These are phyloP conservation scores for Corynorhinus townsendii DNA, from an alignment of 2,113 vertebrate genomes.

Conservation along the genomic window DNA sequence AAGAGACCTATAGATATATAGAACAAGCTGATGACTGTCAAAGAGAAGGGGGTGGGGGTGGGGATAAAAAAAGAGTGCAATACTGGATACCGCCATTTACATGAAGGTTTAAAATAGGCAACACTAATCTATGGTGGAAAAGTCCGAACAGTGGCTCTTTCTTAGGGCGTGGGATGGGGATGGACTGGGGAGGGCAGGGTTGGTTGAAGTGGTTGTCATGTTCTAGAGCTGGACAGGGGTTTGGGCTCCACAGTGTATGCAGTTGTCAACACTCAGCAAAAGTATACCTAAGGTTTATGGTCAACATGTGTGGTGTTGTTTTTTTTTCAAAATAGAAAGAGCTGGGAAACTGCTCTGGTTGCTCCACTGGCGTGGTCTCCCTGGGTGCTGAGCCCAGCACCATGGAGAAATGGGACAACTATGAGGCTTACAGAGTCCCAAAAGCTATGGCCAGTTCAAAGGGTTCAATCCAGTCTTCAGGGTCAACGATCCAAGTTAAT, in stretches of 20 bases:
- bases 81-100: not conserved
- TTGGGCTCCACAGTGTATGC: not conserved
- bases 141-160: not conserved
- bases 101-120: not conserved
- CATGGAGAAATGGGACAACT: not conserved
- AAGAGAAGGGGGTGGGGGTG: not conserved
- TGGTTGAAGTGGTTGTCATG: too few species aligned
- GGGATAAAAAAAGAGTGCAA: not conserved
- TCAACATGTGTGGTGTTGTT: not conserved
- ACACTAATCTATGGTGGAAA: not conserved
- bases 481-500: constrained; percentile 96
- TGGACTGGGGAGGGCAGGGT: not conserved
- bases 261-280: not conserved
- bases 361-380: not conserved
- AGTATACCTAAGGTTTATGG: not conserved
- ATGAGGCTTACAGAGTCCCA: not conserved
- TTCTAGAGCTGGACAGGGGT: not conserved
- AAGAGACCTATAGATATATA: not conserved
- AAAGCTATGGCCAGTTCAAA: not conserved
- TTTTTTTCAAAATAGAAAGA: not conserved
- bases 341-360: not conserved
- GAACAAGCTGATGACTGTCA: not conserved
- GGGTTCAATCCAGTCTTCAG: constrained; percentile 79
- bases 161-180: not conserved
- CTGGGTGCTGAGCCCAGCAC: not conserved